Evolutionary conservation across 2,797 vertebrate species (phyloP).

Genomic region (Pseudomugil tenellus): DNA sequence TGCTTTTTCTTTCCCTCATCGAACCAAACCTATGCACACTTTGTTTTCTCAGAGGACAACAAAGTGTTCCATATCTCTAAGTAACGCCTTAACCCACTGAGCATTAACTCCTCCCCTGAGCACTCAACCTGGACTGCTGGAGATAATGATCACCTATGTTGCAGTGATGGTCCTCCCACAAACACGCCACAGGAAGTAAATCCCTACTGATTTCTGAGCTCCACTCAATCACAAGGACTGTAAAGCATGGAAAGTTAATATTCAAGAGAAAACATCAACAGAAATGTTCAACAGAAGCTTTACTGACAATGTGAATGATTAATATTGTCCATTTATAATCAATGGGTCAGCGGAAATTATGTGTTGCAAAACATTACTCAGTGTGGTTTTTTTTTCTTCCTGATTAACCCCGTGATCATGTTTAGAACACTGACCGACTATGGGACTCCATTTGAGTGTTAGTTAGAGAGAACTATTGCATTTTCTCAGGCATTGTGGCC

Average conservation of each 20-base stretch:
- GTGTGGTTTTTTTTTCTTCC: not conserved
- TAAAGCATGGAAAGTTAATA: slow-evolving; percentile 4
- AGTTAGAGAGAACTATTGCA: not conserved
- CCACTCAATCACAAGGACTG: slow-evolving; percentile 3
- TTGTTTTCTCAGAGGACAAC: slow-evolving; percentile 66
- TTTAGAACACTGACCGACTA: not conserved
- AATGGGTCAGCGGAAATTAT: not conserved
- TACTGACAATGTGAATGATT: not conserved
- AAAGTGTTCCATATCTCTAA: slow-evolving; percentile 84
- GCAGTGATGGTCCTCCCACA: slow-evolving; percentile 29
- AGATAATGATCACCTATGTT: slow-evolving; percentile 71
- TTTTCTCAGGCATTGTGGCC: not conserved
- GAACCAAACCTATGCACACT: slow-evolving; percentile 49
- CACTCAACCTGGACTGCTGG: slow-evolving; percentile 65
- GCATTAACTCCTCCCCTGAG: slow-evolving; percentile 71
- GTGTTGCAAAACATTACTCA: not conserved
- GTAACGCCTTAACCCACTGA: slow-evolving; percentile 78
- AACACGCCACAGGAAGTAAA: slow-evolving; percentile 37
- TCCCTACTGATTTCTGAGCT: slow-evolving; percentile 36
- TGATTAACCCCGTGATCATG: not conserved
- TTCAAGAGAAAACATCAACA: slow-evolving; percentile 7
- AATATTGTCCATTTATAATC: not conserved
- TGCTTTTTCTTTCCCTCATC: slow-evolving; percentile 50
- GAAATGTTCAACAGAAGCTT: not conserved
- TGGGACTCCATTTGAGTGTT: not conserved